Percentiles rank a stretch among this genome's conserved stretches.
Evolutionary conservation across 1,140 invertebrate genomes (phyloP).

Genomic region (Hylaeus volcanicus): DNA sequence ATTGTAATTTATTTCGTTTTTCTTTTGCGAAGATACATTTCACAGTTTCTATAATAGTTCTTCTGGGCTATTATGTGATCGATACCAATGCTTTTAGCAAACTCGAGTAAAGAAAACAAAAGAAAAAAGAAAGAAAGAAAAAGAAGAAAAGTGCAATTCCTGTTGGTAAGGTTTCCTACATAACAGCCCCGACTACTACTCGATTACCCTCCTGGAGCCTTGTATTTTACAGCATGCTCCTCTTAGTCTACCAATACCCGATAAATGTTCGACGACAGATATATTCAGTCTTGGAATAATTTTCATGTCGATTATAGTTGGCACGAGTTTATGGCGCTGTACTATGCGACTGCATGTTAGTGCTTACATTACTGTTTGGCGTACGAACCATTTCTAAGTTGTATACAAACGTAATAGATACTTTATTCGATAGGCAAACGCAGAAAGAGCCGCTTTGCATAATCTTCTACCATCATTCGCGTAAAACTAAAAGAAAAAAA

Average conservation of each 20-base stretch:
- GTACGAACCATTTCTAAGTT: constrained; percentile 59
- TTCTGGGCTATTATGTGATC: constrained; percentile 73
- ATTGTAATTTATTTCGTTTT: constrained; percentile 53
- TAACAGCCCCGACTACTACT: constrained; percentile 68
- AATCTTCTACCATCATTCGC: constrained; percentile 39
- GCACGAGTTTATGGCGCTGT: constrained; percentile 73
- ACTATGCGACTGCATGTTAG: constrained; percentile 74
- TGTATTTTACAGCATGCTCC: constrained; percentile 70
- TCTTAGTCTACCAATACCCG: constrained; percentile 60
- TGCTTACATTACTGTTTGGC: constrained; percentile 69
- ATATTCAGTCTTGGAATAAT: constrained; percentile 50
- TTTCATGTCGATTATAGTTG: constrained; percentile 71
- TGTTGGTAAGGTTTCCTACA: constrained; percentile 42
- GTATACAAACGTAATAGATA: constrained; percentile 44
- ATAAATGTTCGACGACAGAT: constrained; percentile 63
- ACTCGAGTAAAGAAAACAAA: not conserved
- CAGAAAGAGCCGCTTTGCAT: constrained; percentile 46
- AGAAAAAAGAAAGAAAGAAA: too few relatives aligned
- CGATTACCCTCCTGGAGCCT: constrained; percentile 59
- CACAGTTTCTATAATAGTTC: constrained; percentile 73
- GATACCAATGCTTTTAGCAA: constrained; percentile 26
- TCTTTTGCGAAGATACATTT: constrained; percentile 71
- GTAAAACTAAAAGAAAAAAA: not conserved
- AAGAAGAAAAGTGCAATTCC: not conserved
- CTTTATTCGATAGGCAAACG: constrained; percentile 51